Evolutionary conservation across 1,140 invertebrate genomes (phyloP).

Genomic region (Meloidogyne hapla): DNA sequence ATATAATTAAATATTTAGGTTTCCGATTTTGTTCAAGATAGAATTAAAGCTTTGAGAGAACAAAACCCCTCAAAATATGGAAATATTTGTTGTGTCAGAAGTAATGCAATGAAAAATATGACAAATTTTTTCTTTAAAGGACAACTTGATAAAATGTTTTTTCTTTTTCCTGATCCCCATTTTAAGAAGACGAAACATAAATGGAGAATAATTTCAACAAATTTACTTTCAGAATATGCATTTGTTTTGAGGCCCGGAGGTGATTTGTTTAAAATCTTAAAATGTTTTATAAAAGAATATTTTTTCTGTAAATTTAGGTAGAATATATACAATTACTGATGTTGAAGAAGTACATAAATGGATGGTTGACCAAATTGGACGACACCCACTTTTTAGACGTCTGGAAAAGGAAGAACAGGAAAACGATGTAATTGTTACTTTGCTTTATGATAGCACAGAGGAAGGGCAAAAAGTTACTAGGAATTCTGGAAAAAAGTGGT

Average conservation of each 20-base stretch:
- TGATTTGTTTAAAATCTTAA: slow-evolving; percentile 65
- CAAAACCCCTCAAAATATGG: slow-evolving; percentile 78
- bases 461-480: slow-evolving; percentile 96
- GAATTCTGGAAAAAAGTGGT: slow-evolving; percentile 87
- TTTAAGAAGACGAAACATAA: slow-evolving; percentile 99
- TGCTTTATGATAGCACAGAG: slow-evolving; percentile 87
- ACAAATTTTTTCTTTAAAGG: slow-evolving; percentile 94
- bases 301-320: slow-evolving; percentile 70
- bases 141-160: slow-evolving; percentile 97
- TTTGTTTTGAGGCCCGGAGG: slow-evolving; percentile 80
- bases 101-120: slow-evolving; percentile 96
- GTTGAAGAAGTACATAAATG: slow-evolving; percentile 94
- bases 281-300: background rate
- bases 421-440: slow-evolving; percentile 79
- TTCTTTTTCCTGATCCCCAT: slow-evolving; percentile 99
- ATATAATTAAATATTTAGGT: slow-evolving; percentile 70
- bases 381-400: slow-evolving; percentile 84
- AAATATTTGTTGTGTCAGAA: slow-evolving; percentile 91
- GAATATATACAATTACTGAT: slow-evolving; percentile 95
- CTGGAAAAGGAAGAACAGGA: slow-evolving; percentile 75
- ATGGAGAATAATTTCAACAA: slow-evolving; percentile 94
- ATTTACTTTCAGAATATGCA: slow-evolving; percentile 90
- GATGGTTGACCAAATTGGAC: slow-evolving; percentile 87
- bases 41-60: slow-evolving; percentile 80
- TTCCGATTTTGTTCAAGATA: slow-evolving; percentile 93